These are phyloP conservation scores for Pygathrix nemaeus DNA, from an alignment of 2,113 vertebrate genomes.

Conservation along the genomic window DNA sequence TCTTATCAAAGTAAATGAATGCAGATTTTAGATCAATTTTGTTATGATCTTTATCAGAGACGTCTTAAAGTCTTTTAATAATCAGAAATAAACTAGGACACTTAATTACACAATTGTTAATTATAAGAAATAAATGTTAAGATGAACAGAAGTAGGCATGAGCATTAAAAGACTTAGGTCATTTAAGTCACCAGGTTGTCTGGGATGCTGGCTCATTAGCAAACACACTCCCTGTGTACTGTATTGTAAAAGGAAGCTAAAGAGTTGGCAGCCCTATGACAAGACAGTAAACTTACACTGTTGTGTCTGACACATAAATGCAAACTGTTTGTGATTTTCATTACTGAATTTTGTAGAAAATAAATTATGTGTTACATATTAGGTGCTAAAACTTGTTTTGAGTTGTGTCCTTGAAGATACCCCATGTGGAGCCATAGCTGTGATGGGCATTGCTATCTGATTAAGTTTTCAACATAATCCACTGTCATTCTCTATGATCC, in stretches of 20 bases:
- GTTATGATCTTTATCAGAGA: not conserved
- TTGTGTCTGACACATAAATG: not conserved
- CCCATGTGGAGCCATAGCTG: not conserved
- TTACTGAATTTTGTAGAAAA: not conserved
- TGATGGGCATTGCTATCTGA: not conserved
- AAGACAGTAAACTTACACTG: not conserved
- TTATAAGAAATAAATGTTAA: not conserved
- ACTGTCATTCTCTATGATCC: not conserved
- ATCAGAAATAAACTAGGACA: not conserved
- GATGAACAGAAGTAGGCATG: not conserved
- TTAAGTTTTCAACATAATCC: not conserved
- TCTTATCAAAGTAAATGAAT: not conserved
- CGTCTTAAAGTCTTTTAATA: not conserved
- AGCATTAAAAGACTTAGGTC: not conserved
- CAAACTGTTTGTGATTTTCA: not conserved
- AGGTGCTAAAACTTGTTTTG: not conserved
- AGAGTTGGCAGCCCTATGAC: not conserved
- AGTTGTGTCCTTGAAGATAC: not conserved
- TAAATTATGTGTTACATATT: not conserved
- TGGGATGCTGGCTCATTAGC: not conserved
- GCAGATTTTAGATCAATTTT: not conserved
- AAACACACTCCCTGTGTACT: not conserved
- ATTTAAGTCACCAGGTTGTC: not conserved
- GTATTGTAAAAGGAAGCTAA: not conserved
- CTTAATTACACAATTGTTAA: slow-evolving; percentile 5